Percentiles rank a stretch among this genome's conserved stretches.
Conservation (phyloP, 2,113 vertebrate species). For the Irena cyanogastra region DNA sequence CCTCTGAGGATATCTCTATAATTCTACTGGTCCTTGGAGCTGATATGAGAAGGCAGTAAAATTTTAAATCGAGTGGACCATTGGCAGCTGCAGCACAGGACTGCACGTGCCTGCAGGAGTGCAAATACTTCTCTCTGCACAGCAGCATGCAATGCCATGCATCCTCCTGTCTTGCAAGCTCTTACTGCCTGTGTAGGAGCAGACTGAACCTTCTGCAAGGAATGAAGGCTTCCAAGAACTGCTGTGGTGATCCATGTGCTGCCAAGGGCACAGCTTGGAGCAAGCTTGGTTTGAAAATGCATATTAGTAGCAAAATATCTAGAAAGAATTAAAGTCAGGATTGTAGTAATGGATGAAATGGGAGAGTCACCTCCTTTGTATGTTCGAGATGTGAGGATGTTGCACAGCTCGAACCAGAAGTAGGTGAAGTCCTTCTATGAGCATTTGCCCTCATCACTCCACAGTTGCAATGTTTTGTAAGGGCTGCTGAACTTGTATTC, state of each 20-base stretch:
- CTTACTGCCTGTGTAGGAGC: background rate
- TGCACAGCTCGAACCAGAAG: background rate
- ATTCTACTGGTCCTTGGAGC: background rate
- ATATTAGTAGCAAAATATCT: background rate
- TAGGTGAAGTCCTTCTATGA: background rate
- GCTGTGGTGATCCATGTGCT: background rate
- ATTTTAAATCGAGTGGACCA: background rate
- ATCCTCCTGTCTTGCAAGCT: background rate
- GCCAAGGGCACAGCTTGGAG: background rate
- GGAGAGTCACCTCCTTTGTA: background rate
- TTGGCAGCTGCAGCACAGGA: background rate
- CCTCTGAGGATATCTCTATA: constrained; percentile 39
- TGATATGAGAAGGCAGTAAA: background rate
- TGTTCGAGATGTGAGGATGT: background rate
- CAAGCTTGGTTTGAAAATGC: background rate
- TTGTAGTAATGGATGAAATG: background rate
- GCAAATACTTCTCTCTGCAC: background rate
- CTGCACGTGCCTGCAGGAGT: background rate
- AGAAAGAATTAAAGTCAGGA: background rate
- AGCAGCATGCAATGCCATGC: background rate
- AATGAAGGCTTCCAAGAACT: background rate
- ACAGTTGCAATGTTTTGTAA: background rate
- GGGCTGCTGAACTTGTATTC: background rate
- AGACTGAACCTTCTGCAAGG: background rate
- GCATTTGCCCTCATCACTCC: background rate